Conservation (phyloP, 92 coral and sea anemone genomes). For the Epizoanthus stellaris region DNA sequence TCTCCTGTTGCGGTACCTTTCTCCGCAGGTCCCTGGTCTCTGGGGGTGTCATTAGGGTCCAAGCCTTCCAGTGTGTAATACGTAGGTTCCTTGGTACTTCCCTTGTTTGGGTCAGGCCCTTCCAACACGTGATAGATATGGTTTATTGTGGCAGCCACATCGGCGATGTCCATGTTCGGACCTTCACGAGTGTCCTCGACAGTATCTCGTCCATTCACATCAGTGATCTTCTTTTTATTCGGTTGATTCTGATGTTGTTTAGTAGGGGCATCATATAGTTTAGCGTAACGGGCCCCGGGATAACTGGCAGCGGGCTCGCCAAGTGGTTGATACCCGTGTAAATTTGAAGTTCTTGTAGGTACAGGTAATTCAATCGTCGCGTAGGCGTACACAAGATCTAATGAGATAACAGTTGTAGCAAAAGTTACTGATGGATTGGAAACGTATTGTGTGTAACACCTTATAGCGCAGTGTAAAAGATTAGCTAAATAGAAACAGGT, state of each 20-base stretch:
- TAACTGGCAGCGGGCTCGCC: background rate
- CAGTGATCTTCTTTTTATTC: background rate
- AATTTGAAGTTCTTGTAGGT: background rate
- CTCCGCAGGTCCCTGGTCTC: no score
- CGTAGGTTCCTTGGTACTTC: background rate
- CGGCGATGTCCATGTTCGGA: background rate
- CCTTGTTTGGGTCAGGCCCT: constrained; percentile 24
- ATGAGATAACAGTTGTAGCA: background rate
- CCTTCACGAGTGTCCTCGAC: background rate
- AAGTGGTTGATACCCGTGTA: constrained; percentile 2
- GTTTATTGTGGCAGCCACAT: background rate
- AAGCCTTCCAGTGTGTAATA: constrained; percentile 11
- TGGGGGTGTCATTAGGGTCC: background rate
- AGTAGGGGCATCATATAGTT: constrained; percentile 10
- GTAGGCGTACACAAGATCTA: background rate
- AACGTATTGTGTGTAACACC: no score
- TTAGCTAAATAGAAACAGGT: no score
- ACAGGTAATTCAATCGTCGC: background rate
- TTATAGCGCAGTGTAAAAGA: no score
- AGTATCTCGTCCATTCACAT: background rate
- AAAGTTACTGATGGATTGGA: no score
- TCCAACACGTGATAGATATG: constrained; percentile 16
- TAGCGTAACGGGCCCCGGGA: background rate
- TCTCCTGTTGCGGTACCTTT: no score
- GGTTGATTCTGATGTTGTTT: background rate